These are phyloP conservation scores for Clitarchus hookeri DNA, from an alignment of 2,888 invertebrate genomes.

Conservation along the genomic window DNA sequence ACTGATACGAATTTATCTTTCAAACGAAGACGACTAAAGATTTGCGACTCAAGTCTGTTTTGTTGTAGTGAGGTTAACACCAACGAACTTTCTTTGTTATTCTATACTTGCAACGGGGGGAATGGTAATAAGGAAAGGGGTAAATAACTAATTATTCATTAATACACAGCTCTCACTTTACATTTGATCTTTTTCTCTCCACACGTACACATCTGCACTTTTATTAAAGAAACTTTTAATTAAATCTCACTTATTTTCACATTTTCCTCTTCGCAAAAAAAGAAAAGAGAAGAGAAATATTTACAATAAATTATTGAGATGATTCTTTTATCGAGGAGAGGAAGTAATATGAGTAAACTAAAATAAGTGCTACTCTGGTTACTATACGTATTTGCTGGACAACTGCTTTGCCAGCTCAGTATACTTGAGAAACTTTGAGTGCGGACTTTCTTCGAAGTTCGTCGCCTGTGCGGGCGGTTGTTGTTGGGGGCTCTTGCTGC, in stretches of 20 bases:
- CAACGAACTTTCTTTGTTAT: neutral
- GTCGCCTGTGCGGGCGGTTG: constrained; percentile 44
- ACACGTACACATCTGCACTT: neutral
- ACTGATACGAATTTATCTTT: neutral
- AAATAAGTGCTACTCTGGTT: neutral
- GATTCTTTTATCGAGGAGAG: neutral
- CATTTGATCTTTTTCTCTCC: constrained; percentile 4
- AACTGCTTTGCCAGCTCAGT: constrained; percentile 98
- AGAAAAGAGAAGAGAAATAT: neutral
- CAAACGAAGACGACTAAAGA: neutral
- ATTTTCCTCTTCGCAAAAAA: neutral
- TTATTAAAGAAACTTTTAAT: neutral
- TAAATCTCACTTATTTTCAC: neutral
- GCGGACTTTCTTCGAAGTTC: constrained; percentile 84
- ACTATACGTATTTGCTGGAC: constrained; percentile 93
- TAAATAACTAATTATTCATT: constrained; percentile 8
- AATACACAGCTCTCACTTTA: neutral
- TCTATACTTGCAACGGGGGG: neutral
- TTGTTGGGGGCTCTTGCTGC: constrained; percentile 51
- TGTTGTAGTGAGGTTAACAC: neutral
- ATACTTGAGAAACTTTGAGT: constrained; percentile 97
- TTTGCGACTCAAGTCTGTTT: constrained; percentile 2
- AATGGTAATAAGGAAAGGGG: constrained; percentile 1
- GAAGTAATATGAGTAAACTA: neutral
- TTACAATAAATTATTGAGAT: constrained; percentile 19